Evolutionary conservation across 2,113 vertebrate genomes (phyloP).

Genomic region (Dissostichus mawsoni): DNA sequence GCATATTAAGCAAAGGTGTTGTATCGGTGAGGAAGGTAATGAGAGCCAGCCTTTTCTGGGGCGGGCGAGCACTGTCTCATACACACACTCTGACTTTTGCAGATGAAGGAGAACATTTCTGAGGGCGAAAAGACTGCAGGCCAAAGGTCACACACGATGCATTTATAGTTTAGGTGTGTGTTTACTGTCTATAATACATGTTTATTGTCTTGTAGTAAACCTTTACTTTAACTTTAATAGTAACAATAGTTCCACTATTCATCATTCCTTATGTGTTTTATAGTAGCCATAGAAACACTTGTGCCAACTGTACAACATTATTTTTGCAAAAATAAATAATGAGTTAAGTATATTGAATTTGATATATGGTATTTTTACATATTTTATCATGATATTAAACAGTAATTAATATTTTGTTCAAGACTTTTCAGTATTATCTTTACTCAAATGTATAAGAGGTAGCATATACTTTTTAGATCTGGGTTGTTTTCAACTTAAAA

Average conservation of each 20-base stretch:
- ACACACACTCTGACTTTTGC: background rate
- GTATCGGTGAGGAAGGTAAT: slow-evolving; percentile 34
- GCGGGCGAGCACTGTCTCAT: background rate
- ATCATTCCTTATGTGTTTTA: slow-evolving; percentile 21
- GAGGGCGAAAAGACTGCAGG: background rate
- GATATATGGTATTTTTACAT: no score
- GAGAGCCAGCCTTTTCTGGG: slow-evolving; percentile 2
- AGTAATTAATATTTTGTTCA: no score
- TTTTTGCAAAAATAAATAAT: no score
- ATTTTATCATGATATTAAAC: background rate
- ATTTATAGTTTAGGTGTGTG: slow-evolving; percentile 6
- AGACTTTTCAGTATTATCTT: background rate
- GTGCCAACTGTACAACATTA: no score
- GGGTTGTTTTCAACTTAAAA: no score
- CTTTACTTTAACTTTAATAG: background rate
- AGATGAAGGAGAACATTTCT: background rate
- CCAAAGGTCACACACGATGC: slow-evolving; percentile 6
- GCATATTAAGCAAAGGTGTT: slow-evolving; percentile 51
- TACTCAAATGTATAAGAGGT: background rate
- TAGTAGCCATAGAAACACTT: slow-evolving; percentile 8
- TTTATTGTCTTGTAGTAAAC: slow-evolving; percentile 14
- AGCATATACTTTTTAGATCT: no score
- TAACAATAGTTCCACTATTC: no score
- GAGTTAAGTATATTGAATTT: no score
- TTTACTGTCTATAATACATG: slow-evolving; percentile 3